Evolutionary conservation across 1,140 invertebrate species (phyloP).

Genomic region (Argopecten irradians): DNA sequence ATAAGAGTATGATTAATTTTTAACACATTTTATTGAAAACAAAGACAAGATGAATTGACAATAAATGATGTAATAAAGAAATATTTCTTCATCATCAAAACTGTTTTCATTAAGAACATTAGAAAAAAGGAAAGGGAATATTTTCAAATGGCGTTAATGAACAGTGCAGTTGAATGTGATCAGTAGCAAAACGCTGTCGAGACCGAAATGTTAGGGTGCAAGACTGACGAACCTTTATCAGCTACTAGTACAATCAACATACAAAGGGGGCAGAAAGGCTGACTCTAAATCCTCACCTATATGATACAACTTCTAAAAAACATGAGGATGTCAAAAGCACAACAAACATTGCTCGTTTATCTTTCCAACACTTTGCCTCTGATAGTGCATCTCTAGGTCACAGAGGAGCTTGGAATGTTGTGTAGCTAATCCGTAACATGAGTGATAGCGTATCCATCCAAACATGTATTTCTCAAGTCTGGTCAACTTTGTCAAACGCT

Average conservation of each 20-base stretch:
- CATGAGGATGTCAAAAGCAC: background rate
- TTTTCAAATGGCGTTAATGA: background rate
- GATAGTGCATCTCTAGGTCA: background rate
- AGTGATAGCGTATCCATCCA: background rate
- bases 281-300: background rate
- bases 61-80: background rate
- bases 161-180: background rate
- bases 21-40: too few relatives aligned
- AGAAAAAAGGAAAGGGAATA: background rate
- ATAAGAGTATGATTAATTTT: too few relatives aligned
- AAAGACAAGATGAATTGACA: background rate
- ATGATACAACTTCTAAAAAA: background rate
- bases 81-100: background rate
- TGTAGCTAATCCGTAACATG: constrained; percentile 21
- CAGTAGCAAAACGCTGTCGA: background rate
- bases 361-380: background rate
- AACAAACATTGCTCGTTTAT: background rate
- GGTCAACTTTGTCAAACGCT: background rate
- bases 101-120: background rate
- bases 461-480: background rate
- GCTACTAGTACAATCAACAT: background rate
- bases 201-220: background rate
- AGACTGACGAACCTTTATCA: background rate
- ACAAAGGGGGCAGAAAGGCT: background rate
- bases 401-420: constrained; percentile 20